Percentiles rank a stretch among this genome's conserved stretches.
These are phyloP conservation scores for Stenurella melanura DNA, from an alignment of 2,888 invertebrate species.

Conservation along the genomic window DNA sequence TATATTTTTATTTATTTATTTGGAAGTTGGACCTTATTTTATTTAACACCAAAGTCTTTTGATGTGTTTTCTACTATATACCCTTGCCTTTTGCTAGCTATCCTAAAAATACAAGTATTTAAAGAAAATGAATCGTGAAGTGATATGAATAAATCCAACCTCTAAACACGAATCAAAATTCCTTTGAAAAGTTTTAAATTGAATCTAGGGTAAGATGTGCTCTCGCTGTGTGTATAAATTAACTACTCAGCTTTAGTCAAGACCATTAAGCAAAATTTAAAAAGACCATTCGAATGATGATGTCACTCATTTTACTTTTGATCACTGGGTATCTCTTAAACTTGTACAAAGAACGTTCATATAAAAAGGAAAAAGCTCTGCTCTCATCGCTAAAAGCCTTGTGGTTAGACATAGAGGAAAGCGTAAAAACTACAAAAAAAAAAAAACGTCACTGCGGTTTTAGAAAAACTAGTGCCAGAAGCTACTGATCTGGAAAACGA, in stretches of 20 bases:
- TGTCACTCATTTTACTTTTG: conserved; percentile 35
- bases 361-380: conserved; percentile 9
- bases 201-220: background rate
- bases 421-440: background rate
- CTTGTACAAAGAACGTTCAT: background rate
- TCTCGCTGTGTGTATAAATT: background rate
- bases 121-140: no score
- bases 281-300: no score
- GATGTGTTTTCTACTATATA: no score
- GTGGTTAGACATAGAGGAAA: conserved; percentile 15
- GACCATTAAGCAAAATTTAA: no score
- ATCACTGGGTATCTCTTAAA: conserved; percentile 28
- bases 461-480: conserved; percentile 29
- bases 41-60: no score
- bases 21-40: no score
- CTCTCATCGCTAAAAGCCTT: conserved; percentile 30
- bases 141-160: no score
- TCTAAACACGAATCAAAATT: no score
- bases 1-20: no score
- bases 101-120: no score
- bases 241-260: background rate
- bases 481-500: conserved; percentile 42
- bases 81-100: no score
- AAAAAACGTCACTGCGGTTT: background rate
- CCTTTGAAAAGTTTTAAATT: background rate